These are phyloP conservation scores for Aethina tumida DNA, from an alignment of 1,140 invertebrate genomes.

Conservation along the genomic window DNA sequence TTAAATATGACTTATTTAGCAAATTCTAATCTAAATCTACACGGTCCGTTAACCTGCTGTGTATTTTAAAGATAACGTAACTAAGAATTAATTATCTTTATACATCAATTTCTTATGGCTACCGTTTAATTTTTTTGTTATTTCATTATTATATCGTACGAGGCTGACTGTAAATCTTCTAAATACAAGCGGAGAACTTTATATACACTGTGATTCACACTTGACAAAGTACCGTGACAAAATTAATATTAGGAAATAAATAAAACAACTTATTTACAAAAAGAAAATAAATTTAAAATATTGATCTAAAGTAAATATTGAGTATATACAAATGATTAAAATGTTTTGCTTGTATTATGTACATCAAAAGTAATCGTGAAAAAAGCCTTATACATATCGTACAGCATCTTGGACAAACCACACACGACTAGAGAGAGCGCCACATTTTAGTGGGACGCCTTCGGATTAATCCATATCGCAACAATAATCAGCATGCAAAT, in stretches of 20 bases:
- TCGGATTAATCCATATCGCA: too few species aligned
- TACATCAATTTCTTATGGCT: slow-evolving; percentile 7
- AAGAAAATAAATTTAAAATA: slow-evolving; percentile 10
- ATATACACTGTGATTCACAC: slow-evolving; percentile 1
- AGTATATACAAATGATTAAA: slow-evolving; percentile 20
- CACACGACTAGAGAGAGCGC: slow-evolving; percentile 10
- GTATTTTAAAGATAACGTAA: slow-evolving; percentile 8
- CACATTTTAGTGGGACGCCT: slow-evolving; percentile 1
- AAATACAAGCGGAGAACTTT: slow-evolving; percentile 1
- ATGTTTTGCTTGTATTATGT: slow-evolving; percentile 17
- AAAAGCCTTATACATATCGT: slow-evolving; percentile 13
- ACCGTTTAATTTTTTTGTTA: not conserved
- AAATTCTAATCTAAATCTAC: slow-evolving; percentile 9
- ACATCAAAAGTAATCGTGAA: slow-evolving; percentile 3
- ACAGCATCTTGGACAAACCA: slow-evolving; percentile 15
- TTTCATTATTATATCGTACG: not conserved
- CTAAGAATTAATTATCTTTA: slow-evolving; percentile 7
- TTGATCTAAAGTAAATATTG: slow-evolving; percentile 8
- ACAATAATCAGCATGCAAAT: too few species aligned
- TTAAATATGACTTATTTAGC: slow-evolving; percentile 1
- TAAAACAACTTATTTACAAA: slow-evolving; percentile 25
- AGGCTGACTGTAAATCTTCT: not conserved
- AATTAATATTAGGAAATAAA: slow-evolving; percentile 9
- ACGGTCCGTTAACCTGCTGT: slow-evolving; percentile 13
- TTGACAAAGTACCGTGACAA: not conserved